Evolutionary conservation across 2,888 invertebrate genomes (phyloP).

Genomic region (Caenorhabditis afra): DNA sequence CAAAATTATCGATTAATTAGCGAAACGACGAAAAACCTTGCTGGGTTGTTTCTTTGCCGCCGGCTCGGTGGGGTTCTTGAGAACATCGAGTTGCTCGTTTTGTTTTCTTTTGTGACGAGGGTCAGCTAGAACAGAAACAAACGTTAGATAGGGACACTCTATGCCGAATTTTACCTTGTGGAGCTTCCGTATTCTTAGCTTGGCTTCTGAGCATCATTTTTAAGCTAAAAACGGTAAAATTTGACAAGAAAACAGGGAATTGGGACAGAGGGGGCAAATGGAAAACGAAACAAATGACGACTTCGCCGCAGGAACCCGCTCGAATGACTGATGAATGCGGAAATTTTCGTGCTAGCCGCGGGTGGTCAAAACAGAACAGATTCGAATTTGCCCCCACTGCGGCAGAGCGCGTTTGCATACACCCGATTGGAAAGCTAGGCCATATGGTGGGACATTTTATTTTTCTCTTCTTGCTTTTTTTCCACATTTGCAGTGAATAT

Average conservation of each 20-base stretch:
- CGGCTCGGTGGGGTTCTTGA: constrained; percentile 34
- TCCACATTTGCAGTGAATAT: background rate
- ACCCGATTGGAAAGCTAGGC: background rate
- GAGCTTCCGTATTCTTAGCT: constrained; percentile 32
- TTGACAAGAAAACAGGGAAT: background rate
- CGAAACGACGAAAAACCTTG: constrained; percentile 7
- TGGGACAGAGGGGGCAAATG: background rate
- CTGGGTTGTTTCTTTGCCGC: constrained; percentile 37
- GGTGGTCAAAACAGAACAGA: constrained; percentile 2
- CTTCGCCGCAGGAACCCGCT: too few relatives aligned
- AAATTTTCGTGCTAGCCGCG: background rate
- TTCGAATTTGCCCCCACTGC: constrained; percentile 27
- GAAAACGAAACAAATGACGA: background rate
- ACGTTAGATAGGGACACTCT: too few relatives aligned
- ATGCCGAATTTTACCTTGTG: background rate
- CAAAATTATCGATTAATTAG: background rate
- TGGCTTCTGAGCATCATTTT: constrained; percentile 54
- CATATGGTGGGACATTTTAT: background rate
- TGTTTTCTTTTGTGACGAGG: constrained; percentile 44
- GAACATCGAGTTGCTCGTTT: constrained; percentile 36
- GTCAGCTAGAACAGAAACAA: constrained; percentile 31
- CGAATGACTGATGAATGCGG: too few relatives aligned
- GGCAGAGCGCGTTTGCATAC: constrained; percentile 19
- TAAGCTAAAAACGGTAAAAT: constrained; percentile 7
- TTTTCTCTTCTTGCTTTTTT: background rate